Evolutionary conservation across 2,113 vertebrate genomes (phyloP).

Genomic region (Mustela nigripes): DNA sequence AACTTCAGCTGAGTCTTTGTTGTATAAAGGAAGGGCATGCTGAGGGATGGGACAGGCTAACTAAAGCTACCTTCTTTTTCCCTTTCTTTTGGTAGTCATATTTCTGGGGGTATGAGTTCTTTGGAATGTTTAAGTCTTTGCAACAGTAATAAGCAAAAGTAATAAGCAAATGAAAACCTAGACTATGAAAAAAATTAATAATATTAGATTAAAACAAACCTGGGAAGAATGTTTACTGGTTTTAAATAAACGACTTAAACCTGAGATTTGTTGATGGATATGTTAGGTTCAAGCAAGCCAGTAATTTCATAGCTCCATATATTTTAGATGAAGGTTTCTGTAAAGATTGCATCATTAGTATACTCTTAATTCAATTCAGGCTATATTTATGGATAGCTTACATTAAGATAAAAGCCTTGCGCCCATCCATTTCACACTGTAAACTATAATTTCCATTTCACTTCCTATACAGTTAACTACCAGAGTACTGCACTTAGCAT

Average conservation of each 20-base stretch:
- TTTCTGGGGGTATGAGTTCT: not conserved
- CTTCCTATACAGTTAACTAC: conserved; percentile 42
- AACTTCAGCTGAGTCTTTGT: not conserved
- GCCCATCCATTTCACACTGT: conserved; percentile 68
- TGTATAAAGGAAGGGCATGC: not conserved
- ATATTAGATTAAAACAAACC: conserved; percentile 54
- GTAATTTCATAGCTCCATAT: conserved; percentile 61
- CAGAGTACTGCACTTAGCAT: conserved; percentile 55
- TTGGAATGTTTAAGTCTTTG: conserved; percentile 20
- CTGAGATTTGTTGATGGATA: conserved; percentile 19
- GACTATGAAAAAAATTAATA: not conserved
- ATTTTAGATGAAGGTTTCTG: conserved; percentile 72
- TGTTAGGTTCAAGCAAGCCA: conserved; percentile 39
- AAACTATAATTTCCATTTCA: conserved; percentile 69
- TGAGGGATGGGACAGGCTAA: not conserved
- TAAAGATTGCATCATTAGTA: conserved; percentile 54
- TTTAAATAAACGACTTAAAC: conserved; percentile 64
- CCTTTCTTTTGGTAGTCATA: not conserved
- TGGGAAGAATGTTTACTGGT: conserved; percentile 39
- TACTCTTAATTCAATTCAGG: conserved; percentile 60
- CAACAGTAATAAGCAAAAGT: conserved; percentile 34
- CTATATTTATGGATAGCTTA: conserved; percentile 58
- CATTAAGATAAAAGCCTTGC: conserved; percentile 75
- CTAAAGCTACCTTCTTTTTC: not conserved
- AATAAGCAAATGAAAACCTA: conserved; percentile 21